Conservation (phyloP, 2,797 vertebrate genomes). For the Gorsachius magnificus region DNA sequence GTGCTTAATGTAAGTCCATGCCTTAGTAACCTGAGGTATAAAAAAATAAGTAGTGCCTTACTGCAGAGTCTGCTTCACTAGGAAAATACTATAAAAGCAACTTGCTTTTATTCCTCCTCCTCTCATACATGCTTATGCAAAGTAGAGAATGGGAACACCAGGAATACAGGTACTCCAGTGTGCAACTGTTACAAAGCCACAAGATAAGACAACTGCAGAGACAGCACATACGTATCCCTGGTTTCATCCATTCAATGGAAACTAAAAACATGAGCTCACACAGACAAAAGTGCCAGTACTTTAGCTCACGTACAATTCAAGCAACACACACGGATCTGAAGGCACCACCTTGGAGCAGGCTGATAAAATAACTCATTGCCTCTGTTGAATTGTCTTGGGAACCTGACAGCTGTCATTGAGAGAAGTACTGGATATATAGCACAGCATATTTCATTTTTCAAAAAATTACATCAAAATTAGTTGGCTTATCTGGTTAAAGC, state of each 20-base stretch:
- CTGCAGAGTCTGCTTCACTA: neutral
- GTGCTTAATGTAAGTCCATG: neutral
- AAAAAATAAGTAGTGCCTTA: neutral
- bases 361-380: neutral
- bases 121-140: neutral
- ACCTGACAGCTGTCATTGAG: neutral
- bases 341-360: neutral
- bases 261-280: neutral
- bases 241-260: neutral
- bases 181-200: neutral
- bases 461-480: neutral
- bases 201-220: neutral
- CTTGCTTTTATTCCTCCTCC: neutral
- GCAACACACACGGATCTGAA: neutral
- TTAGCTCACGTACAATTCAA: neutral
- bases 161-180: neutral
- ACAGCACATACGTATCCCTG: rapidly evolving
- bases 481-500: neutral
- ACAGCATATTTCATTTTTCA: neutral
- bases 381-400: neutral
- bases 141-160: neutral
- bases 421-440: neutral
- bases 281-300: neutral
- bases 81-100: neutral
- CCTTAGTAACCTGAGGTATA: neutral